Evolutionary conservation across 2,113 vertebrate genomes (phyloP).

Genomic region (Polypterus senegalus): DNA sequence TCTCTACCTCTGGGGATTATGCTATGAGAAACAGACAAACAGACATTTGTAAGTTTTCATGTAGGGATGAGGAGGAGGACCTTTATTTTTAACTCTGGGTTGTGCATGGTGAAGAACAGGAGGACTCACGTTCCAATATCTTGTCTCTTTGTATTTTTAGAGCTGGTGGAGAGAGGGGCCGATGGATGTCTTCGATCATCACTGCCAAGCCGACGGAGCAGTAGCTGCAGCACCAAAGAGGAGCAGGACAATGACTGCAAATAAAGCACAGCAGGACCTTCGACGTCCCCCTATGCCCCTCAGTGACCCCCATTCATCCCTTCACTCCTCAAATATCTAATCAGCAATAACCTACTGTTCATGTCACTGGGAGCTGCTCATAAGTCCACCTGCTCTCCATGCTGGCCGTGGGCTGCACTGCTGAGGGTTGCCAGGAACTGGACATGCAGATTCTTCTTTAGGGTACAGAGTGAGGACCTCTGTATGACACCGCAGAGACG

Average conservation of each 20-base stretch:
- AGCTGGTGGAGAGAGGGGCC: slow-evolving; percentile 59
- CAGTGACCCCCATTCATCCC: slow-evolving; percentile 20
- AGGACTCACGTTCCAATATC: background rate
- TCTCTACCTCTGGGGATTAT: background rate
- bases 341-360: slow-evolving; percentile 3
- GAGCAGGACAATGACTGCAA: slow-evolving; percentile 63
- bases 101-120: too few species aligned
- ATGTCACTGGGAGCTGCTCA: slow-evolving; percentile 7
- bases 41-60: background rate
- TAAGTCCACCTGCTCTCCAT: slow-evolving; percentile 10
- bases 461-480: background rate
- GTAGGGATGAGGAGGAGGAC: background rate
- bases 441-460: slow-evolving; percentile 19
- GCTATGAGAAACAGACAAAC: background rate
- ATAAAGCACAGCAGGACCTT: slow-evolving; percentile 34
- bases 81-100: too few species aligned
- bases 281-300: slow-evolving; percentile 15
- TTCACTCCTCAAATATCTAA: slow-evolving; percentile 24
- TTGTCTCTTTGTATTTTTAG: slow-evolving; percentile 37
- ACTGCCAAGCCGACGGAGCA: slow-evolving; percentile 44
- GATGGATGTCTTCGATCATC: slow-evolving; percentile 46
- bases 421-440: slow-evolving; percentile 13
- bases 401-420: slow-evolving; percentile 21
- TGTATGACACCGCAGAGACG: background rate
- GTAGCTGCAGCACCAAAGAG: slow-evolving; percentile 65